These are phyloP conservation scores for Petrosia ficiformis DNA, from an alignment of 37 sponge, comb jelly and placozoan species.

Conservation along the genomic window DNA sequence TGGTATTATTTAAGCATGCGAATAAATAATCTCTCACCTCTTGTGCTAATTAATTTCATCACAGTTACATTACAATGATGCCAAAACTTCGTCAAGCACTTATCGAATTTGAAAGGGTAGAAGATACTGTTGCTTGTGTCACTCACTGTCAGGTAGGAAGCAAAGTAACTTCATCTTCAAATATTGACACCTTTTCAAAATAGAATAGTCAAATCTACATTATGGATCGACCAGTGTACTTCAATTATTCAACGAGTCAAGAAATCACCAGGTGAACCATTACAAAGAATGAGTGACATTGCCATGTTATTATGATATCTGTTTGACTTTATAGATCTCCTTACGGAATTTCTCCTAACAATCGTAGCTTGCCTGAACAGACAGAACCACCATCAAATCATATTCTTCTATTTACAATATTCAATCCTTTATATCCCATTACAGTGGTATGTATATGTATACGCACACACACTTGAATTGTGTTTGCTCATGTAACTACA, in stretches of 20 bases:
- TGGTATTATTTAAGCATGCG: too few relatives aligned
- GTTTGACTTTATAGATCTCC: conserved; percentile 62
- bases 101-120: conserved; percentile 81
- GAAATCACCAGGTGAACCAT: conserved; percentile 77
- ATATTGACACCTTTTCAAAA: not conserved
- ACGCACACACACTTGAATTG: too few relatives aligned
- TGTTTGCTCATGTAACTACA: not conserved
- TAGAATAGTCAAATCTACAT: conserved; percentile 73
- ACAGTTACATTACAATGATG: conserved; percentile 73
- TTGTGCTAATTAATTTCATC: not conserved
- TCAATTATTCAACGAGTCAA: conserved; percentile 90
- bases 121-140: conserved; percentile 74
- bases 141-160: conserved; percentile 48
- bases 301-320: not conserved
- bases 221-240: conserved; percentile 85
- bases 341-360: conserved; percentile 73
- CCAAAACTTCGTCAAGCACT: conserved; percentile 83
- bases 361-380: not conserved
- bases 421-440: conserved; percentile 89
- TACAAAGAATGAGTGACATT: not conserved
- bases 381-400: conserved; percentile 53
- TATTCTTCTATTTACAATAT: conserved; percentile 88
- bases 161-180: not conserved
- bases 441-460: conserved; percentile 63
- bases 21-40: not conserved